Evolutionary conservation across 2,888 invertebrate species (phyloP).

Genomic region (Neoitamus cyanurus): DNA sequence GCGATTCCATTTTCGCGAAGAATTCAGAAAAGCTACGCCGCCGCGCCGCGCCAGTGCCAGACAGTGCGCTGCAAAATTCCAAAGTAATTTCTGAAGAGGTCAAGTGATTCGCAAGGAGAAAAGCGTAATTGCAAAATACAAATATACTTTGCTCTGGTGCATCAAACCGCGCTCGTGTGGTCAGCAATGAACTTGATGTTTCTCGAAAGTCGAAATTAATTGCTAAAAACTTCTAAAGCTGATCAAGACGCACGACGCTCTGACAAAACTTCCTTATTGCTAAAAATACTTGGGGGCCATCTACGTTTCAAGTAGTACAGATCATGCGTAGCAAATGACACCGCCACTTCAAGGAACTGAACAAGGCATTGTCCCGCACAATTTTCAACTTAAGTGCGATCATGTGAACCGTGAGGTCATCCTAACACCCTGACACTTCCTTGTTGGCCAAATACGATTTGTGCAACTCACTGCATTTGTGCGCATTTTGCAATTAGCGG

Average conservation of each 20-base stretch:
- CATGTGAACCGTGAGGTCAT: background rate
- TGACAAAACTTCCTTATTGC: conserved; percentile 26
- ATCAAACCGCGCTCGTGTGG: background rate
- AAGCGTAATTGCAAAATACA: background rate
- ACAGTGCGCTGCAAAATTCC: background rate
- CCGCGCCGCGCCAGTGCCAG: background rate
- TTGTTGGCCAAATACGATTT: background rate
- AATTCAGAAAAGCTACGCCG: background rate
- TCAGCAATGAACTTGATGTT: conserved; percentile 1
- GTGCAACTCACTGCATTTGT: background rate
- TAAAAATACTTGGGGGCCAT: conserved; percentile 11
- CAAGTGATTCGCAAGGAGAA: background rate
- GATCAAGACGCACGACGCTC: background rate
- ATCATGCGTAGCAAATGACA: conserved; percentile 24
- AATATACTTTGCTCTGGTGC: background rate
- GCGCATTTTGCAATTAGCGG: background rate
- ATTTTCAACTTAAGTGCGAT: background rate
- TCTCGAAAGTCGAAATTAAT: conserved; percentile 15
- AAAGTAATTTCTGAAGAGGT: background rate
- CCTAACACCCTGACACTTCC: background rate
- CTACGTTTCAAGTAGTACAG: conserved; percentile 9
- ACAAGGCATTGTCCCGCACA: background rate
- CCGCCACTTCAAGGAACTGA: background rate
- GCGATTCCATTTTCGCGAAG: background rate
- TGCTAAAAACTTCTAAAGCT: conserved; percentile 4